These are phyloP conservation scores for human (Homo sapiens) DNA, from an alignment of 2,113 vertebrate species.

Conservation along the genomic window GRCh38 chr7:136827501-136828000, in stretches of 20 bases:
- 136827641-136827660: neutral
- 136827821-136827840: neutral
- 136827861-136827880: neutral
- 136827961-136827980: neutral
- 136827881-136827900: neutral
- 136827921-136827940: neutral
- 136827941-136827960: neutral
- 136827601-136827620: neutral
- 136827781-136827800: neutral
- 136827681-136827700: neutral
- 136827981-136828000: neutral
- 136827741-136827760: neutral
- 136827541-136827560: neutral
- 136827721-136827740: neutral
- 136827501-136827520: neutral
- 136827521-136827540: neutral
- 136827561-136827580: neutral
- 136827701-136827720: neutral
- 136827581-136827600: neutral
- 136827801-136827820: neutral
- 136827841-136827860: neutral
- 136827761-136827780: accelerated
- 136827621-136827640: neutral
- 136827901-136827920: neutral
- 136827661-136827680: neutral